Conservation (phyloP, 2,797 vertebrate species). For the Glyptemys insculpta region DNA sequence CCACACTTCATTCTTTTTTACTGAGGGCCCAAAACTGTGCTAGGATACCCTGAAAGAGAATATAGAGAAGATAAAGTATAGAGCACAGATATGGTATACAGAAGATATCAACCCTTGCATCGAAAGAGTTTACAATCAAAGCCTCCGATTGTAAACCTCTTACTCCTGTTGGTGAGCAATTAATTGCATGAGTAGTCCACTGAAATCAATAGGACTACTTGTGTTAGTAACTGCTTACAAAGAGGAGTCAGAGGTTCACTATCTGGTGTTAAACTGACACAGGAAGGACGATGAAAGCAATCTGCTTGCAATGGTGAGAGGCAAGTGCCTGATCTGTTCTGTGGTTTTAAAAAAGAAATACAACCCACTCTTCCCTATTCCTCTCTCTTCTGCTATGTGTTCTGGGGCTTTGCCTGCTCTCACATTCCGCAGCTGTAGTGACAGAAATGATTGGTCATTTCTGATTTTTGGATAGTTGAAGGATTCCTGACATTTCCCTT, state of each 20-base stretch:
- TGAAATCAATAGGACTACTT: not conserved
- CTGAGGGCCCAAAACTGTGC: not conserved
- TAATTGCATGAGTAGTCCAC: not conserved
- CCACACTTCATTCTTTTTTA: not conserved
- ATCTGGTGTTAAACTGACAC: not conserved
- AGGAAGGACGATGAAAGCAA: not conserved
- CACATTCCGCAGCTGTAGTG: not conserved
- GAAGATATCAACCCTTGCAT: not conserved
- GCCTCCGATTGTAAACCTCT: not conserved
- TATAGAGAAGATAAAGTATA: rapidly evolving
- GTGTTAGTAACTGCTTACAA: not conserved
- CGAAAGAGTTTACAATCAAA: not conserved
- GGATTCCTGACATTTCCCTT: not conserved
- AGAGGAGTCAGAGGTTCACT: not conserved
- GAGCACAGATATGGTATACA: not conserved
- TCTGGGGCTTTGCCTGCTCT: not conserved
- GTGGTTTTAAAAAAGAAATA: not conserved
- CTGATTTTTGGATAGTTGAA: not conserved
- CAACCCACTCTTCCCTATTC: not conserved
- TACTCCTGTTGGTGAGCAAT: not conserved
- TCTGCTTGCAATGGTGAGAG: not conserved
- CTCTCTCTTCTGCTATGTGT: not conserved
- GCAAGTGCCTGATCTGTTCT: not conserved
- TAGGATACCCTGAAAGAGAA: not conserved
- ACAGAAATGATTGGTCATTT: not conserved